These are phyloP conservation scores for Prionace glauca DNA, from an alignment of 2,797 vertebrate species.

Conservation along the genomic window DNA sequence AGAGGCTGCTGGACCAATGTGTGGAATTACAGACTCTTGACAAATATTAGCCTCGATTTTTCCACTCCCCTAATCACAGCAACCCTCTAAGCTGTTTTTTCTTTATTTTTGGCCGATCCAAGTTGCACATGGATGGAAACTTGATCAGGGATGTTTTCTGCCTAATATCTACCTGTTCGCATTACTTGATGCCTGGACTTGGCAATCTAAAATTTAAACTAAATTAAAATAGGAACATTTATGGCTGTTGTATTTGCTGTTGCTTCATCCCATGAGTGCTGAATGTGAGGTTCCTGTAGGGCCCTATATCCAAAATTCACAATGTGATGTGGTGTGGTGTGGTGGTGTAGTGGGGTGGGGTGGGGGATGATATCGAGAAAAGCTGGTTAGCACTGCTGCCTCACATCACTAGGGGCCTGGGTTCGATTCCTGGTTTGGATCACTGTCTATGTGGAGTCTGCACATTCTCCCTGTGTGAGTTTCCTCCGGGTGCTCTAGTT, in stretches of 20 bases:
- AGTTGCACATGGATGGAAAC: background rate
- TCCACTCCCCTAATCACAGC: background rate
- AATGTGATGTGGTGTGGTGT: background rate
- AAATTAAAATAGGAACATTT: background rate
- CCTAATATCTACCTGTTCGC: background rate
- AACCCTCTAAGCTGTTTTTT: background rate
- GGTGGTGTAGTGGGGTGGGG: no score
- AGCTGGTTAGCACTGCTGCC: no score
- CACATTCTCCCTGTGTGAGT: no score
- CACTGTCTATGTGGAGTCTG: no score
- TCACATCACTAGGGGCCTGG: no score
- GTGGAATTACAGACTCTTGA: background rate
- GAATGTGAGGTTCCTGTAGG: background rate
- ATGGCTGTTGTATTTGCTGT: background rate
- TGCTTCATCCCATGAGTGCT: background rate
- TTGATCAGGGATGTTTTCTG: background rate
- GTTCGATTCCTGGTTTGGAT: no score
- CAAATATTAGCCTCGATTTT: background rate
- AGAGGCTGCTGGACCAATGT: background rate
- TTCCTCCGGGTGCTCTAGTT: no score
- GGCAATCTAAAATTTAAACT: background rate
- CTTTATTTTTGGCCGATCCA: background rate
- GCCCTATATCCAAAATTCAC: background rate
- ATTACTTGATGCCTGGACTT: background rate
- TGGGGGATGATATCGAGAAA: background rate